phyloP scores from a whole-genome alignment of 2,888 invertebrate genomes.

The Pachydiplax longipennis region DNA sequence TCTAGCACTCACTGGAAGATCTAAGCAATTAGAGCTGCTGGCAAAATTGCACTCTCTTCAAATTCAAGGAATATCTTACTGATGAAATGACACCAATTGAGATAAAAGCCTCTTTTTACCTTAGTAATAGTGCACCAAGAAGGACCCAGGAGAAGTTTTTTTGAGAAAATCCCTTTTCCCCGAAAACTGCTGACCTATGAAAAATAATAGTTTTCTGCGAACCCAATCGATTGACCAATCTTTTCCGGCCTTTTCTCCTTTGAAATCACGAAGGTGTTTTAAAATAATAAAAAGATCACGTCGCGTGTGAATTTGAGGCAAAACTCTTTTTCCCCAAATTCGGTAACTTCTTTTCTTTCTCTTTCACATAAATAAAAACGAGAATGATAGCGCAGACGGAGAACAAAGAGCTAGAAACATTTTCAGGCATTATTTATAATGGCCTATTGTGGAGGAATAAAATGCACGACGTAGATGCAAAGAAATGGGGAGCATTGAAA shows the following conservation, averaged over 20 bases:
- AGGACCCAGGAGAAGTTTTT: no score
- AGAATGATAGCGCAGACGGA: not conserved
- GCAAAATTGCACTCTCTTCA: no score
- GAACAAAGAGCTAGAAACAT: not conserved
- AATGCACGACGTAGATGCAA: not conserved
- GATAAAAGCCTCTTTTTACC: no score
- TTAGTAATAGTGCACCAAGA: no score
- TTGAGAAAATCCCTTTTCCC: no score
- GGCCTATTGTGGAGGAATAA: not conserved
- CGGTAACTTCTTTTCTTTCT: no score
- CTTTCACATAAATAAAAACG: not conserved
- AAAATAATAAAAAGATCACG: not conserved
- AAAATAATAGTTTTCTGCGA: no score
- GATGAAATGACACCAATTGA: no score
- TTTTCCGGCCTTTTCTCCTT: not conserved
- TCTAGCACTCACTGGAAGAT: no score
- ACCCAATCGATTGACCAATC: not conserved
- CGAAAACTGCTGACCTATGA: no score
- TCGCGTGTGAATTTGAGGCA: not conserved
- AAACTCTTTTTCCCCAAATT: not conserved
- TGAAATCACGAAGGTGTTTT: not conserved
- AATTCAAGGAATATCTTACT: no score
- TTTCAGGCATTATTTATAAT: not conserved
- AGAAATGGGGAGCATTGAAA: not conserved
- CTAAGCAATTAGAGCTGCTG: no score